Base-by-base conservation (phyloP, 2,888 invertebrate genomes). In the Danaus chrysippus region DNA sequence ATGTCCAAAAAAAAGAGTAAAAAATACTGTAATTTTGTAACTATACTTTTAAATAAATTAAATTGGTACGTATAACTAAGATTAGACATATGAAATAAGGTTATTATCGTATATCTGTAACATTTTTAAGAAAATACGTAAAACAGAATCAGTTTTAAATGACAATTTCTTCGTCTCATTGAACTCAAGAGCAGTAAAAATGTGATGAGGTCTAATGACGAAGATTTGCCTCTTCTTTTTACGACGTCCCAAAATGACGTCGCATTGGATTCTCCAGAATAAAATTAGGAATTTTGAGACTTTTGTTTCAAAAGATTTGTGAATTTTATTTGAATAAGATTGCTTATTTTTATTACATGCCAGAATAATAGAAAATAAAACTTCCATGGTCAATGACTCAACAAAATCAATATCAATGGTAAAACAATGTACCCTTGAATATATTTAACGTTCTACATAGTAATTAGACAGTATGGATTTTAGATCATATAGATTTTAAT, bases 201-300 rank as follows among this genome's bases (percentile, higher is more conserved):
- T 73, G 75, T 73, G 75, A 71, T 70, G 73, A 71, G 74, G 74
- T 78, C 68, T 70, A 69, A 69, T 69, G 69, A 65, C 69, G 64
- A 53, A 62, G 67, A 67, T 69, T 68, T 61, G 62, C 66, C 64
- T 64, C 56, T 63, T 54, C 64, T 68, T 64, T 69, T 81, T 80
- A 79, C 79, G 78, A 74, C 46, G 56, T 56, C 64, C 59, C 64
- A 59, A 66, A 64, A 58, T 61, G 64, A 43, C 63, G 63, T 56
- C 59, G 59, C 64, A 66, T 66, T 54, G 66, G 61, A 64, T 66
- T 64, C 64, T 61, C 54, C 59, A 64, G 58, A 64, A 66, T 66
- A 66, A 66, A 66, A 54, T 66, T 59, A 66, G 61, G 64, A 49
- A 56, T 61, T 54, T 59, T 42, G 52, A 54, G 59, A 44, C 42